Conservation (phyloP, 92 coral and sea anemone genomes). For the Epizoanthus fatuus region DNA sequence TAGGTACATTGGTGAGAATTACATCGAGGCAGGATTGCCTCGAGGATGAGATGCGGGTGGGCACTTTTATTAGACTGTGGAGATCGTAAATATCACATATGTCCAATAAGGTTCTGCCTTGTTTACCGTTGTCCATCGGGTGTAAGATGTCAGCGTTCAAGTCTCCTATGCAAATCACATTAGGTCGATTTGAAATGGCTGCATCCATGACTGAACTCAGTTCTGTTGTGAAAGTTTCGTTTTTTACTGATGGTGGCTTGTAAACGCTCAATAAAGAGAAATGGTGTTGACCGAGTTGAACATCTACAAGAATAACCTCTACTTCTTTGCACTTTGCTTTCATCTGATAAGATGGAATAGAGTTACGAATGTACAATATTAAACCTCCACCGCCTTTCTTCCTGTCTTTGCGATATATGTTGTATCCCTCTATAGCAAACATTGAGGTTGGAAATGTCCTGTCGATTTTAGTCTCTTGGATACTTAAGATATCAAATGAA, state of each 20-base stretch:
- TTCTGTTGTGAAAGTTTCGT: background rate
- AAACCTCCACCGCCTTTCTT: conserved; percentile 41
- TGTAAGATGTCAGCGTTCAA: conserved; percentile 49
- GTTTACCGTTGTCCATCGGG: conserved; percentile 48
- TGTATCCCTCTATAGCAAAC: background rate
- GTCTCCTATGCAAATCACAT: conserved; percentile 56
- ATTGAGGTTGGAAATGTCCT: background rate
- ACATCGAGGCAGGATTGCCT: conserved; percentile 47
- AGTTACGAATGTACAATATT: conserved; percentile 37
- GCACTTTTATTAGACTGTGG: conserved; percentile 46
- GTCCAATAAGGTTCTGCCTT: conserved; percentile 53
- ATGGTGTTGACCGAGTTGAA: conserved; percentile 50
- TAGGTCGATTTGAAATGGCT: conserved; percentile 31
- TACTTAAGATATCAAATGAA: background rate
- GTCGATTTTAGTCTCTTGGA: conserved; percentile 1
- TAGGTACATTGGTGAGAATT: conserved; percentile 46
- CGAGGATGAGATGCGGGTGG: conserved; percentile 52
- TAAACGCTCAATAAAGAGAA: conserved; percentile 27
- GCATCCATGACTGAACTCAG: background rate
- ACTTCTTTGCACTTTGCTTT: conserved; percentile 27
- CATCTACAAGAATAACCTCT: conserved; percentile 48
- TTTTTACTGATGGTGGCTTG: conserved; percentile 43
- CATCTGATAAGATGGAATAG: conserved; percentile 22
- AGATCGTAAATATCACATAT: conserved; percentile 61
- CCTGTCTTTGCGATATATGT: background rate